Base-by-base conservation (phyloP, 2,888 invertebrate genomes). In the Elmis aenea region DNA sequence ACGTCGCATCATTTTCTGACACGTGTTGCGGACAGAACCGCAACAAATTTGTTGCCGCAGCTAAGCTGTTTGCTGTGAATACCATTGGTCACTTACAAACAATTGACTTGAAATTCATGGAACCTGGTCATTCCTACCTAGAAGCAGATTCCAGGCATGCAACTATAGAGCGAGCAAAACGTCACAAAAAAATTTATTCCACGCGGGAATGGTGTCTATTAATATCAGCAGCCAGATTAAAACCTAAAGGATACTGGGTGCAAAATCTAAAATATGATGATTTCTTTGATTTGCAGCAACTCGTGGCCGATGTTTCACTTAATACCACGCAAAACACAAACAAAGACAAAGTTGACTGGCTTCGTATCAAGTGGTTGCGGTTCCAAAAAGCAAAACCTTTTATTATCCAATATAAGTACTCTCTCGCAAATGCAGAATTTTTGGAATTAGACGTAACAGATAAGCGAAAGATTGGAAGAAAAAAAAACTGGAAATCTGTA, bases 21-120 rank as follows among this genome's bases (percentile, higher is more conserved):
- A 40, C 48, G 11, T 50, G 47, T 30, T 44, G 45, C 8, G 46
- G 45, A 3, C 44, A 48, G 21, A 46, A 48, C 25, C 20, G 45
- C 6, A 48, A 46, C 26, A 26, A 39, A 14, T 39, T 24, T 35
- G 43, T 46, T 12, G 20, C 39, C n/a, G 37, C 45, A 23, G 37
- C 39, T 16, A 37, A 46, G 46, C 26, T 46, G 13, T 45, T 21
- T 30, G 38, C 42, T 5, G 44, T 45, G 9, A 33, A 37, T 16
- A 46, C 28, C 14, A 42, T 38, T 14, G 13, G 28, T 5, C 32
- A 42, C 26, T 25, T 48, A 30, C n/a, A 43, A 25, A 34, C 23
- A 13, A 30, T 34, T 33, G 31, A 54, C 31, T 31, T 50, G n/a
- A 54, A 55, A 27, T 47, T 31, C 35, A 27, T 40, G 16, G 32